Evolutionary conservation across 2,888 invertebrate species (phyloP).

Genomic region (Megaustenia siamemsis): DNA sequence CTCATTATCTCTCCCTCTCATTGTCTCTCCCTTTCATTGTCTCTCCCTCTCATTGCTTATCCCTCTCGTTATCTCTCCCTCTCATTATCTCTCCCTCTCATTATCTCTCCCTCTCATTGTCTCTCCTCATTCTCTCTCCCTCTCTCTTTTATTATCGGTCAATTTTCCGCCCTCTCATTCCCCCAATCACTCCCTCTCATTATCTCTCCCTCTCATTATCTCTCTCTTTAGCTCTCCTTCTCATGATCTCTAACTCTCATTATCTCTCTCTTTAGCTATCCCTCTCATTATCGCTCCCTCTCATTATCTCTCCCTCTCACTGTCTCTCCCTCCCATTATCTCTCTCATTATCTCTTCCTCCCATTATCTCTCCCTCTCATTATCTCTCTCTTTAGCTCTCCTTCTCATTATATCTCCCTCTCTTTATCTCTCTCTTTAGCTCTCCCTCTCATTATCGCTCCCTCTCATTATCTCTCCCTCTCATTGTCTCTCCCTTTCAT

Average conservation of each 20-base stretch:
- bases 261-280: not conserved
- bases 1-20: not conserved
- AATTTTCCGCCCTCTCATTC: constrained; percentile 25
- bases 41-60: not conserved
- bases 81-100: not conserved
- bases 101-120: constrained; percentile 4
- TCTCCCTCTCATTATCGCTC: too few relatives aligned
- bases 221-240: constrained; percentile 28
- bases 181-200: not conserved
- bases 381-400: too few relatives aligned
- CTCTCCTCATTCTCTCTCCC: constrained; percentile 24
- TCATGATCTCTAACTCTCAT: constrained; percentile 24
- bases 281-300: constrained; percentile 14
- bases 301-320: constrained; percentile 9
- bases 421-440: too few relatives aligned
- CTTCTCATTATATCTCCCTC: too few relatives aligned
- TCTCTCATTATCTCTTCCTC: too few relatives aligned
- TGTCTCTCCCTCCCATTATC: not conserved
- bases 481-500: too few relatives aligned
- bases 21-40: not conserved
- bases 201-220: constrained; percentile 30
- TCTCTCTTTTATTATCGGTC: not conserved
- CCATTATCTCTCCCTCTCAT: too few relatives aligned
- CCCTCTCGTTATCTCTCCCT: constrained; percentile 2
- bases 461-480: too few relatives aligned